These are phyloP conservation scores for Spheniscus mendiculus DNA, from an alignment of 2,113 vertebrate genomes.

Conservation along the genomic window DNA sequence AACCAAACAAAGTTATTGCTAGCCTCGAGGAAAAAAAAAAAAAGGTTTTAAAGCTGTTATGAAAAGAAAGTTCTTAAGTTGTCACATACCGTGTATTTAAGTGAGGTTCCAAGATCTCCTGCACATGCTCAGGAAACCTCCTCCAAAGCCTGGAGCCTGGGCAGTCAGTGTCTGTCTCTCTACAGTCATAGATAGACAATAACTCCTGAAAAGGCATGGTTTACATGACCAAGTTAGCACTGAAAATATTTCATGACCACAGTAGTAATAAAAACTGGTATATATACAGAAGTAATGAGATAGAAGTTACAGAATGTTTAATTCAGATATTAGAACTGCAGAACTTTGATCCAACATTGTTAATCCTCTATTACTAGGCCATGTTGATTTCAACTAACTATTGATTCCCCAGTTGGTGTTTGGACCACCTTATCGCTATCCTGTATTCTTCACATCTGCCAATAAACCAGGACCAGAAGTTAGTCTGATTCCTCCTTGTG, in stretches of 20 bases:
- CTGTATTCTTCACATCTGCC: neutral
- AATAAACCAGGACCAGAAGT: neutral
- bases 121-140: constrained; percentile 94
- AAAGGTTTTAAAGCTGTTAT: neutral
- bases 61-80: neutral
- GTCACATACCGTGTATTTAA: constrained; percentile 88
- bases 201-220: constrained; percentile 83
- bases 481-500: neutral
- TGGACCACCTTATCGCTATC: neutral
- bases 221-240: neutral
- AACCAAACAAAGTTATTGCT: neutral
- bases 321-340: neutral
- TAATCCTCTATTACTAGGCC: neutral
- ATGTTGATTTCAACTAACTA: neutral
- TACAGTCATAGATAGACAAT: constrained; percentile 90
- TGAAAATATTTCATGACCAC: neutral
- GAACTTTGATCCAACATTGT: neutral
- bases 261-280: neutral
- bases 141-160: constrained; percentile 91
- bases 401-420: neutral
- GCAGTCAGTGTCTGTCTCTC: constrained; percentile 83
- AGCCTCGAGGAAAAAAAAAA: neutral
- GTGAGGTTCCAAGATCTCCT: constrained; percentile 97
- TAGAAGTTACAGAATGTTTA: neutral
- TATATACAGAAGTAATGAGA: neutral